These are phyloP conservation scores for Craseonycteris thonglongyai DNA, from an alignment of 2,113 vertebrate species.

Conservation along the genomic window DNA sequence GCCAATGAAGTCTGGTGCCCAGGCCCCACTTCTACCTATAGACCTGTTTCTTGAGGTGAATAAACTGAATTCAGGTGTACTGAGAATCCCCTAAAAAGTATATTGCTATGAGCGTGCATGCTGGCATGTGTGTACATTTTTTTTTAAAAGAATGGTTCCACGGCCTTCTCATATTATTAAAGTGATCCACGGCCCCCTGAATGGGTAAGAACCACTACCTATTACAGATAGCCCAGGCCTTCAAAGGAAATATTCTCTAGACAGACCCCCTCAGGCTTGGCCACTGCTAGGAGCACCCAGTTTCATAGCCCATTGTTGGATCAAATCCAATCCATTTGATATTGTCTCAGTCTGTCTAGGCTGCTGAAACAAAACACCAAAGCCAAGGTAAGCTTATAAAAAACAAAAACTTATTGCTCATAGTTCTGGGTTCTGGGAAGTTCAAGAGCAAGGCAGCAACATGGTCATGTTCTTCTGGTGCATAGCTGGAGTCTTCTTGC, in stretches of 20 bases:
- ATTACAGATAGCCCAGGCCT: background rate
- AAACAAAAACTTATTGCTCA: background rate
- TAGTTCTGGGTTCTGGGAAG: background rate
- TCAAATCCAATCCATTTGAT: background rate
- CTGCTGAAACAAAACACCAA: background rate
- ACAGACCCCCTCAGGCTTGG: background rate
- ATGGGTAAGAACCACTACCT: background rate
- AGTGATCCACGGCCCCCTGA: background rate
- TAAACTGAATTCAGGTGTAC: background rate
- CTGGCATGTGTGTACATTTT: background rate
- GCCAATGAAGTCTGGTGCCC: background rate
- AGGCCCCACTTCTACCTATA: background rate
- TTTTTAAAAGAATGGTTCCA: background rate
- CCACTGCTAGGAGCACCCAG: background rate
- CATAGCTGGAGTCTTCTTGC: background rate
- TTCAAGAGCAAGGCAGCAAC: background rate
- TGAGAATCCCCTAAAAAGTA: background rate
- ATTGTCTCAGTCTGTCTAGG: background rate
- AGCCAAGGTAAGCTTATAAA: background rate
- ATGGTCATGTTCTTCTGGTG: background rate
- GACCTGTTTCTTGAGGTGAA: background rate
- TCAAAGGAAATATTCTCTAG: background rate
- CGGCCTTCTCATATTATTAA: background rate
- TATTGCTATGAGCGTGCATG: background rate
- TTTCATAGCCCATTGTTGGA: background rate